phyloP scores from a whole-genome alignment of 2,888 invertebrate species.

The Clunio marinus region DNA sequence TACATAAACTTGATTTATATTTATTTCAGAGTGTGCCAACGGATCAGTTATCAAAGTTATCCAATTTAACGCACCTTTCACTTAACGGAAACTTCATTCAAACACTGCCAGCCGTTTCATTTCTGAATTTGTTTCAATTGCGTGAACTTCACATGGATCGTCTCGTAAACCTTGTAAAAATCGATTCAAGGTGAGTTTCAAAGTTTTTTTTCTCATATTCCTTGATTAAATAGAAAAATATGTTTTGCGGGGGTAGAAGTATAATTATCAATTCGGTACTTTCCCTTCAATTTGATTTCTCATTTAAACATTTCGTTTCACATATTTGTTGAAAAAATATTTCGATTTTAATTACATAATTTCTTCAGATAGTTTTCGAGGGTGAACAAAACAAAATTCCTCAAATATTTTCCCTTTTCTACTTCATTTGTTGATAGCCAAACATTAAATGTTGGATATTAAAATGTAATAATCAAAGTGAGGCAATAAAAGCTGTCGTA shows the following conservation, averaged over 20 bases:
- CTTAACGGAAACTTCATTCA: constrained; percentile 75
- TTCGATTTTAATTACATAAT: constrained; percentile 10
- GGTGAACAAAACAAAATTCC: neutral
- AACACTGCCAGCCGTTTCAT: constrained; percentile 69
- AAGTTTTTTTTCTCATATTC: no score
- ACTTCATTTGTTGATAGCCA: neutral
- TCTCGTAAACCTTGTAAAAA: constrained; percentile 61
- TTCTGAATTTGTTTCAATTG: constrained; percentile 78
- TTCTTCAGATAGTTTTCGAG: neutral
- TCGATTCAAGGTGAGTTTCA: constrained; percentile 59
- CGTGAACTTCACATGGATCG: constrained; percentile 69
- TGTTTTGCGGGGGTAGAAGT: constrained; percentile 3
- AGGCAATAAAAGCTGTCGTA: constrained; percentile 19
- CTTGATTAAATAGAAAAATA: neutral
- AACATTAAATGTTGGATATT: constrained; percentile 4
- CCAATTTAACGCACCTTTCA: constrained; percentile 69
- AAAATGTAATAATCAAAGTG: constrained; percentile 24
- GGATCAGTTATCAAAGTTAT: constrained; percentile 68
- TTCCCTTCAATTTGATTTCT: neutral
- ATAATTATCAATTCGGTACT: neutral
- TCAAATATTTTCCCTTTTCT: neutral
- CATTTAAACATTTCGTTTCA: no score
- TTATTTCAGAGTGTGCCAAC: constrained; percentile 62
- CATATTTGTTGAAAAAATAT: neutral
- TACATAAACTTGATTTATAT: no score